Evolutionary conservation across 1,140 invertebrate species (phyloP), one percentile per base, ranked within the genome.

Genomic region (Sycophaga agraensis): DNA sequence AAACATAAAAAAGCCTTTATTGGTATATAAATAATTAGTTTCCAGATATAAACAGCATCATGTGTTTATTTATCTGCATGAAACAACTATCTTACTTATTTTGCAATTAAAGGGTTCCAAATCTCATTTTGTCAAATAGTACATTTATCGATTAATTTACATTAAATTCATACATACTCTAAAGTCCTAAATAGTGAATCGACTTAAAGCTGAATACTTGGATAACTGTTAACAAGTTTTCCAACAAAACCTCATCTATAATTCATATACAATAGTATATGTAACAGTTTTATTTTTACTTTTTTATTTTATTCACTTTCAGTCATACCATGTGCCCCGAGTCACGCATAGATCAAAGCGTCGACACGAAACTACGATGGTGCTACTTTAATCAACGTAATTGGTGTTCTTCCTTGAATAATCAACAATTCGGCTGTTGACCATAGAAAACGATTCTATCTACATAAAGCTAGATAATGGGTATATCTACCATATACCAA

Each of bases 361-460:
- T 59, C 49, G 55, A 68, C 53, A 39, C 60, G 66, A 69, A 59
- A 68, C 66, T 59, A 67, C 70, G 17, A 72, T 79, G 73, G 76
- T 66, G 71, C 48, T 63, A 63, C 71, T 74, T 74, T 77, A 79
- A 76, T 79, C 74, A 78, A 80, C 73, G 71, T 78, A 74, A 80
- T 81, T 81, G 79, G 79, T 81, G 79, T 81, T 81, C 74, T 70
- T 77, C 78, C 77, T 80, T 80, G 73, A 76, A 59, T 74, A 73
- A 77, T 79, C 75, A 78, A 78, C 77, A 72, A 58, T 66, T 67
- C 53, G 24, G 26, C 70, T 67, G 77, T 80, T 77, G 77, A 80
- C 70, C 69, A 70, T 74, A 71, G 64, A 73, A 73, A 77, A 78
- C 70, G 70, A 70, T 63, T 71, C 74, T 79, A 80, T 70, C 70